phyloP scores from a whole-genome alignment of 1,140 invertebrate genomes.

The Drosophila tsacasi region DNA sequence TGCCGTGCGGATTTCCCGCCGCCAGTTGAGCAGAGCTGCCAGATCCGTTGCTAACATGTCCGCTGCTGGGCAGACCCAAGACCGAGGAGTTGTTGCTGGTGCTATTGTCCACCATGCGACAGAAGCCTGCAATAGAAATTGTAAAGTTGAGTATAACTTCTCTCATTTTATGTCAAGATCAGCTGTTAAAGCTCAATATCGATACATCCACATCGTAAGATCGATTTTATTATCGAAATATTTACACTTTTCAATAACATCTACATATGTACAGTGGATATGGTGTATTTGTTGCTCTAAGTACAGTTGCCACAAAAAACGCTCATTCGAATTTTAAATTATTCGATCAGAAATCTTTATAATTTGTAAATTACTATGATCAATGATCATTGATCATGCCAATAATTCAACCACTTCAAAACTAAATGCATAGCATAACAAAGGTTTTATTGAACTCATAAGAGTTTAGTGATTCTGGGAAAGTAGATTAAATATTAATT shows the following conservation, averaged over 20 bases:
- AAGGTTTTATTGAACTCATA: neutral
- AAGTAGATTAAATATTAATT: neutral
- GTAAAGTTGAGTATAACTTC: neutral
- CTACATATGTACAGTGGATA: neutral
- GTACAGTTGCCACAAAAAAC: neutral
- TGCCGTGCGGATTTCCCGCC: constrained; percentile 45
- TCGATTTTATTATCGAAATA: neutral
- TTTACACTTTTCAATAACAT: neutral
- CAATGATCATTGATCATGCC: no score
- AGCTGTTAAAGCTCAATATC: neutral
- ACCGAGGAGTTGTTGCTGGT: constrained; percentile 85
- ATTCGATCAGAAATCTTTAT: neutral
- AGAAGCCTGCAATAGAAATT: constrained; percentile 89
- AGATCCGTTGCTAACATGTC: constrained; percentile 67
- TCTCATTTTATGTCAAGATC: neutral
- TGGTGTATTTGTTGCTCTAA: neutral
- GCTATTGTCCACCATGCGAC: constrained; percentile 91
- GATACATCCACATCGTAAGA: neutral
- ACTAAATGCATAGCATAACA: neutral
- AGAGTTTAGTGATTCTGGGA: no score
- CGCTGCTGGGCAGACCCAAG: constrained; percentile 72
- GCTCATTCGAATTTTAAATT: no score
- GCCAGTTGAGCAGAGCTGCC: constrained; percentile 54
- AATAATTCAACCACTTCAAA: neutral
- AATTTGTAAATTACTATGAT: neutral